Evolutionary conservation across 2,888 invertebrate species (phyloP).

Genomic region (Podabrus alpinus): DNA sequence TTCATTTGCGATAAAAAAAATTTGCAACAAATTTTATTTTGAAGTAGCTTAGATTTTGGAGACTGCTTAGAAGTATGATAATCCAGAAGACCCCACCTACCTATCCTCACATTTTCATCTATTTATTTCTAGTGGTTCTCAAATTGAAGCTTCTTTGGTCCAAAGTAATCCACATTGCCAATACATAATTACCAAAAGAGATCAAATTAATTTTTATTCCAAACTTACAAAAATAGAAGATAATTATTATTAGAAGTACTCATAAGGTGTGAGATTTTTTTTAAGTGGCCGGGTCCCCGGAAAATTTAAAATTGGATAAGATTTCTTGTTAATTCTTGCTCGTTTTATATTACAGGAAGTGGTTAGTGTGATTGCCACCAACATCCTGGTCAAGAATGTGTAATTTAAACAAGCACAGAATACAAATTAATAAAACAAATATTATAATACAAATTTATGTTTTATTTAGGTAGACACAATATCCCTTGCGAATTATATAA

Average conservation of each 20-base stretch:
- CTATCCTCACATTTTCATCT: no score
- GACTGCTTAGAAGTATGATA: no score
- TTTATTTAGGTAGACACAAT: slow-evolving; percentile 71
- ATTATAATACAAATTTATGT: slow-evolving; percentile 71
- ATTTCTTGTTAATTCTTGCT: not conserved
- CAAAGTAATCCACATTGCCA: no score
- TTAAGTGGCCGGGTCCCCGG: not conserved
- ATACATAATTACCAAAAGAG: no score
- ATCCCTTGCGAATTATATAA: slow-evolving; percentile 68
- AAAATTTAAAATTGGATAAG: not conserved
- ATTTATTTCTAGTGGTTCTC: no score
- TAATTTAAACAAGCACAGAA: slow-evolving; percentile 15
- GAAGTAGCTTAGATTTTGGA: no score
- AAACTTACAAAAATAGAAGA: no score
- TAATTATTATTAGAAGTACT: not conserved
- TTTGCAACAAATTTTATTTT: no score
- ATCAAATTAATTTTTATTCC: no score
- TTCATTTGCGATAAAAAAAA: no score
- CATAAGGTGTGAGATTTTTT: not conserved
- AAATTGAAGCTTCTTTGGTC: no score
- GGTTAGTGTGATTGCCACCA: slow-evolving; percentile 9
- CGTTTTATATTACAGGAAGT: slow-evolving; percentile 18
- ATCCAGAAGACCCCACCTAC: no score
- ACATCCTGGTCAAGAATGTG: slow-evolving; percentile 16
- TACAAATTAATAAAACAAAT: slow-evolving; percentile 36